Conservation (phyloP, 1,140 invertebrate species). For the Steinernema khuongi region DNA sequence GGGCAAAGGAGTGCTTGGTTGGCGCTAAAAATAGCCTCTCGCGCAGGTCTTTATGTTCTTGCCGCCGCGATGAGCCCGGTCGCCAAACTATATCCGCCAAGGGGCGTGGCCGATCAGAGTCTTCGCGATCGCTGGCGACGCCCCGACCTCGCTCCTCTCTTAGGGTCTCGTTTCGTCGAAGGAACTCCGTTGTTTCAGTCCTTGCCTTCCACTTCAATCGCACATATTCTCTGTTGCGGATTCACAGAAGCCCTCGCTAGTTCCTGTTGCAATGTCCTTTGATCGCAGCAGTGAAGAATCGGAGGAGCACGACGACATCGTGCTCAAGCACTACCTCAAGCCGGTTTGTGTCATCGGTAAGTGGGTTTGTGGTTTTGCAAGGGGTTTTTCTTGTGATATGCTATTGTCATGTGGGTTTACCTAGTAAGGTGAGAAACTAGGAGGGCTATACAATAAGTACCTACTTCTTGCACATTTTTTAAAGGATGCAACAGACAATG, state of each 20-base stretch:
- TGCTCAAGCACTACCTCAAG: background rate
- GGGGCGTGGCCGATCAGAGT: no score
- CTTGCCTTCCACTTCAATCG: background rate
- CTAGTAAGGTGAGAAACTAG: background rate
- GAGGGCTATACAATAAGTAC: background rate
- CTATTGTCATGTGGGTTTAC: background rate
- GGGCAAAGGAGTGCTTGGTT: no score
- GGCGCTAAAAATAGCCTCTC: no score
- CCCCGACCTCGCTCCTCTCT: no score
- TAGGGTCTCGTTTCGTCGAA: background rate
- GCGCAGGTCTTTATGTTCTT: no score
- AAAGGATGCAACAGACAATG: no score
- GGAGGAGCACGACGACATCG: background rate
- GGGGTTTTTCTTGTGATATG: background rate
- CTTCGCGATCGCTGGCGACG: no score
- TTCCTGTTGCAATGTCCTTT: background rate
- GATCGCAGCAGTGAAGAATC: background rate
- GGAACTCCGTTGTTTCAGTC: background rate
- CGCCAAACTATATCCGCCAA: no score
- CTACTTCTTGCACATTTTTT: no score
- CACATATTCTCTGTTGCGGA: background rate
- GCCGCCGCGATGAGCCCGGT: no score
- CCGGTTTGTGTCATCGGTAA: conserved; percentile 13
- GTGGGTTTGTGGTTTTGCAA: background rate
- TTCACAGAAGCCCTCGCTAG: background rate